phyloP scores from a whole-genome alignment of 2,888 invertebrate genomes.

The Rapana venosa region DNA sequence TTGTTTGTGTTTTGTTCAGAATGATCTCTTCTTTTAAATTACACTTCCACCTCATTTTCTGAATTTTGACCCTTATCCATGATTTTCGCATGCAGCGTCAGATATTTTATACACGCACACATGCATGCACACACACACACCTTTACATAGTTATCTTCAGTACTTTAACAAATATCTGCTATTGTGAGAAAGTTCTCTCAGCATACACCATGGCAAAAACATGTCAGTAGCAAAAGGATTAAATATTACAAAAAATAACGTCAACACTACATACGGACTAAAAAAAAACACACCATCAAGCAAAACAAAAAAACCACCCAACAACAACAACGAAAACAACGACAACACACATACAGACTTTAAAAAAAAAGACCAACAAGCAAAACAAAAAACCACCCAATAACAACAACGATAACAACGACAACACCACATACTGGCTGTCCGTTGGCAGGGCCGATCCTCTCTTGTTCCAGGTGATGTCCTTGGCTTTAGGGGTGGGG shows the following conservation, averaged over 20 bases:
- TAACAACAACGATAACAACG: neutral
- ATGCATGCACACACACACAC: too few relatives aligned
- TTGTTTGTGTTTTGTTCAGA: too few relatives aligned
- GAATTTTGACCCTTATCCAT: too few relatives aligned
- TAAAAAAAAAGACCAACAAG: neutral
- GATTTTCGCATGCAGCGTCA: too few relatives aligned
- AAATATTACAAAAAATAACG: neutral
- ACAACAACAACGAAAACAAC: neutral
- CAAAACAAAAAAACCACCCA: neutral
- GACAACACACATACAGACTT: neutral
- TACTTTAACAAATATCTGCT: too few relatives aligned
- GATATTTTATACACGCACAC: too few relatives aligned
- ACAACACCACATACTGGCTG: conserved; percentile 38
- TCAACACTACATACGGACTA: neutral
- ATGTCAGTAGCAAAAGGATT: too few relatives aligned
- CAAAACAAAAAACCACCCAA: neutral
- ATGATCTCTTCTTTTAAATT: too few relatives aligned
- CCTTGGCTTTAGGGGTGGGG: conserved; percentile 60
- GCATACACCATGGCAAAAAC: too few relatives aligned
- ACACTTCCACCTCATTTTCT: too few relatives aligned
- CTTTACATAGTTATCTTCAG: too few relatives aligned
- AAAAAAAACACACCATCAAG: neutral
- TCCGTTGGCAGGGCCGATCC: conserved; percentile 45
- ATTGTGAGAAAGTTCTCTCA: too few relatives aligned
- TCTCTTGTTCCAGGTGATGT: conserved; percentile 65